Evolutionary conservation across 2,113 vertebrate genomes (phyloP), one percentile per base, ranked within the genome.

Genomic region (Ibidorhyncha struthersii): DNA sequence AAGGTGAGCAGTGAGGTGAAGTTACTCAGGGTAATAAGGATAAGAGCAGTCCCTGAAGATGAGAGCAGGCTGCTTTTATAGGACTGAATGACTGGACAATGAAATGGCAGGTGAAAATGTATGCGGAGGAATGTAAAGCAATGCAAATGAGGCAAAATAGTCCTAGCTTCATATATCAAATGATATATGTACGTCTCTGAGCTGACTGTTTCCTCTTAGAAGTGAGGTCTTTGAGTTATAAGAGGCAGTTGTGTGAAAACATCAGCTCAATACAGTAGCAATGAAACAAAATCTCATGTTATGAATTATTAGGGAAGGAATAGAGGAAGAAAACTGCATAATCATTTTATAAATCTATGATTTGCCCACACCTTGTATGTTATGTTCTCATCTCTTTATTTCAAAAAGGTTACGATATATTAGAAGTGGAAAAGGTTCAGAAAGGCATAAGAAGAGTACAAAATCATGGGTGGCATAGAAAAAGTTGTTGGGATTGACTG

Each of bases 41-140:
- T 8, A 36, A 65, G 70, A 91, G n/a, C 73, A 80, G 49, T 45
- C 53, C 79, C 70, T 85, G 73, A 87, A 88, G 84, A 61, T 91
- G 82, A 85, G 47, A 85, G 56, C 23, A 72, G 82, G 34, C 40
- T 82, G 73, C 66, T 76, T 67, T 95, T 82, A 5, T 53, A 82
- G 61, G 69, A 56, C 34, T 63, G 26, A 67, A 77, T 93, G 94
- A 72, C 82, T 81, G 69, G 50, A 89, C 74, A 88, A 65, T 12
- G n/a, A 94, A 93, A 94, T 90, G 74, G 20, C 78, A 88, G 53
- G 77, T 93, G 82, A 65, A 94, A 94, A 96, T 77, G 2, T 90
- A 93, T 90, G 85, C 79, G 96, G 90, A 96, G 87, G 92, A 53
- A 96, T 94, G 91, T 61, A 93, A 93, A 96, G 32, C 70, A 85